Conservation (phyloP, 2,797 vertebrate genomes). For the Darevskia nairensis region DNA sequence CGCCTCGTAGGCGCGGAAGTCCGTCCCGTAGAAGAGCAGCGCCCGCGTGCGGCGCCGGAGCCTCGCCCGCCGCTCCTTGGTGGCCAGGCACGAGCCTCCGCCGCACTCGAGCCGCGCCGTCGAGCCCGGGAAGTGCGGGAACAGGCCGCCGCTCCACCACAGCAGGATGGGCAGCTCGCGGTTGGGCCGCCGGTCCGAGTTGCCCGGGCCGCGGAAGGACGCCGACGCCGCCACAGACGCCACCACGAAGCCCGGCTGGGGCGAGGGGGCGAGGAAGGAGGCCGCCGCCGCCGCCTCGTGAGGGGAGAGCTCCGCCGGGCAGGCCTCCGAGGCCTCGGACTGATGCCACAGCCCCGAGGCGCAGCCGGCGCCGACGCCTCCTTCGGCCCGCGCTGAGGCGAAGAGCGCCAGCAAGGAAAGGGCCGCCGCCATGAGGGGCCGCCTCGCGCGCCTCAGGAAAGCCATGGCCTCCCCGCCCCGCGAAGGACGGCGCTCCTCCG, state of each 20-base stretch:
- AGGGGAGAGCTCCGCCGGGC: not conserved
- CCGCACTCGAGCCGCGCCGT: slow-evolving; percentile 92
- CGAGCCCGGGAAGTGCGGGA: slow-evolving; percentile 94
- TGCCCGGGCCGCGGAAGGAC: slow-evolving; percentile 83
- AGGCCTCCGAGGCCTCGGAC: not conserved
- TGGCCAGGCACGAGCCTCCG: slow-evolving; percentile 89
- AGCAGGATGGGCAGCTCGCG: slow-evolving; percentile 89
- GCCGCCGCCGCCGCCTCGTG: not conserved
- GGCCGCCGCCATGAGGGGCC: no score
- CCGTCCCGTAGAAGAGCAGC: slow-evolving; percentile 96
- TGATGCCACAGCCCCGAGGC: no score
- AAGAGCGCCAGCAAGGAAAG: no score
- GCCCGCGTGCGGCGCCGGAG: slow-evolving; percentile 87
- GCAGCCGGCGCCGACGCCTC: no score
- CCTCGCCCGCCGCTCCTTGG: slow-evolving; percentile 86
- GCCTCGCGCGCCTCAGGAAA: no score
- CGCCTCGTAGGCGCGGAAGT: slow-evolving; percentile 94
- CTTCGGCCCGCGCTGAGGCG: no score
- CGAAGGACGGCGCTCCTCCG: no score
- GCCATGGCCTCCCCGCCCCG: no score
- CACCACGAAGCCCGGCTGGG: slow-evolving; percentile 27
- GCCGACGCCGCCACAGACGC: slow-evolving; percentile 35
- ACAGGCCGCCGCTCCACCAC: slow-evolving; percentile 96
- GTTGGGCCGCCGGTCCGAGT: slow-evolving; percentile 81
- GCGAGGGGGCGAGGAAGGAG: slow-evolving; percentile 6